Conservation (phyloP, 92 coral and sea anemone species). For the Parazoanthus swiftii region DNA sequence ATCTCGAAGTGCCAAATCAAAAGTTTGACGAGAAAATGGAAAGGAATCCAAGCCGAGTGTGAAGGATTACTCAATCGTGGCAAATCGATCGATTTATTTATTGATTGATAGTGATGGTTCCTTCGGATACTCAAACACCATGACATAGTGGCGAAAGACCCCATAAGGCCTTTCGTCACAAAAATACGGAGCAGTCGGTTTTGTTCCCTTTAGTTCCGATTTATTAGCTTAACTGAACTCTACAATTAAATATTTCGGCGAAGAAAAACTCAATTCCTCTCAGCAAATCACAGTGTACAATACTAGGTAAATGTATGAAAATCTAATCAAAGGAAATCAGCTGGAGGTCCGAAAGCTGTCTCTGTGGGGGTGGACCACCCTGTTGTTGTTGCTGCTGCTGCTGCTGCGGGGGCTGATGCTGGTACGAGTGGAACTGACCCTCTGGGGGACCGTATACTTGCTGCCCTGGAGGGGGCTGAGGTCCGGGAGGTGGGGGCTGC, state of each 20-base stretch:
- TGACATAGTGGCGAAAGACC: no score
- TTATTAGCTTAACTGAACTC: neutral
- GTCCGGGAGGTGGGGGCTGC: constrained; percentile 23
- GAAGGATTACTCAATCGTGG: no score
- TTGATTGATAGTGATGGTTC: no score
- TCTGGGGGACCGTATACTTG: constrained; percentile 6
- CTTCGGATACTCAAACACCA: no score
- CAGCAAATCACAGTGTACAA: neutral
- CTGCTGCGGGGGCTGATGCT: constrained; percentile 53
- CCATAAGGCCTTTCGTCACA: neutral
- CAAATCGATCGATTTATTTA: no score
- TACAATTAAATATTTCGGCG: neutral
- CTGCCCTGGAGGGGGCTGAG: constrained; percentile 4
- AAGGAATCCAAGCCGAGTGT: no score
- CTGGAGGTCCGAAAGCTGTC: constrained; percentile 83
- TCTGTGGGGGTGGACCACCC: constrained; percentile 54
- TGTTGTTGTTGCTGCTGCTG: constrained; percentile 42
- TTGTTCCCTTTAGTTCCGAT: neutral
- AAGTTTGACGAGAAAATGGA: no score
- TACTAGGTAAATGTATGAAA: neutral
- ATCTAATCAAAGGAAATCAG: constrained; percentile 88
- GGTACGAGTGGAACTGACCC: constrained; percentile 53
- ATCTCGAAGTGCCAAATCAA: no score
- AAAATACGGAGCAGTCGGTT: neutral
- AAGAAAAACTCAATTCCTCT: neutral